Base-by-base conservation (phyloP, 1,140 invertebrate genomes). In the Andricus grossulariae region DNA sequence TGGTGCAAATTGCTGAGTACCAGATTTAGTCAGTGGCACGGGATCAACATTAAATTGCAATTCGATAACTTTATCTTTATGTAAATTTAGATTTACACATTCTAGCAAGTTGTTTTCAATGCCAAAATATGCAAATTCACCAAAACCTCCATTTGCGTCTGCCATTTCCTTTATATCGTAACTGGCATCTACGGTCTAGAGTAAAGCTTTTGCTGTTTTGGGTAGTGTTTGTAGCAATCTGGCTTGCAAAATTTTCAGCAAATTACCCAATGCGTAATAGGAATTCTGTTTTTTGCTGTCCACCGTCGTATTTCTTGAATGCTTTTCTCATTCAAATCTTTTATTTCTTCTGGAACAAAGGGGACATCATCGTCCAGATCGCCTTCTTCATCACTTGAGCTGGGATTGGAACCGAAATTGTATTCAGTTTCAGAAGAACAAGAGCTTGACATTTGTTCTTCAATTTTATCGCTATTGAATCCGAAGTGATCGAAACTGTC, bases 61-160 rank as follows among this genome's bases (percentile, higher is more conserved):
- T 25, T 25, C 25, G 3, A 25, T 76, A 39, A 66, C 13, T 18
- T 60, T 49, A 21, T 78, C 45, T 1, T 51, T 21, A 71, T 77
- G 70, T 13, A 60, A 13, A 15, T 71, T 15, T 18, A 51, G 19
- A 76, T 76, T 74, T 45, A 76, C n/a, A 19, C 25, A 32, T 6
- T 16, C 19, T 72, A 72, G 75, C 50, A 83, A 60, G 25, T 71
- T 49, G 2, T 78, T 55, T 16, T 21, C 1, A 15, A 83, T 78
- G 0, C 76, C 50, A 60, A 84, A 75, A 72, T 84, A 82, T 11
- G 79, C 76, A 76, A 77, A 82, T 76, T 82, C 76, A 12, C 5
- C 54, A 5, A 32, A 51, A 50, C 55, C 49, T 21, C 45, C 75
- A 51, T 72, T 52, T 13, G 72, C 45, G 15, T 72, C 25, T 45